These are phyloP conservation scores for Dicerorhinus sumatrensis DNA, from an alignment of 2,113 vertebrate species.

Conservation along the genomic window DNA sequence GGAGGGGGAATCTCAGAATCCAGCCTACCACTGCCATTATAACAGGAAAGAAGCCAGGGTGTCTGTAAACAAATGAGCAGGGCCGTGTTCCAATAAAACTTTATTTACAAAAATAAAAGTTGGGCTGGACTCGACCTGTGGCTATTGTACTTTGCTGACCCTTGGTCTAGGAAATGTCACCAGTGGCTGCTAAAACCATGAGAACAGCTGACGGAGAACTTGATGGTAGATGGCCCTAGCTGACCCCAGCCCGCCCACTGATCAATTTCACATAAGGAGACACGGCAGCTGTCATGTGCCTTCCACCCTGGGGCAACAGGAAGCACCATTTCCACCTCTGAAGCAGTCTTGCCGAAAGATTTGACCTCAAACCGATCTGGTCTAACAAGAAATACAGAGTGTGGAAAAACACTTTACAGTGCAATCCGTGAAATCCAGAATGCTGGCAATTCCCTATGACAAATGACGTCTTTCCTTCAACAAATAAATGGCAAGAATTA, in stretches of 20 bases:
- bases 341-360: fast-evolving
- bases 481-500: too few relatives aligned
- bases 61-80: background rate
- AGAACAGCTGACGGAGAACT: too few relatives aligned
- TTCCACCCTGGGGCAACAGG: background rate
- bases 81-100: background rate
- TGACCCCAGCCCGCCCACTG: fast-evolving
- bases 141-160: background rate
- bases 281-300: fast-evolving
- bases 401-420: fast-evolving
- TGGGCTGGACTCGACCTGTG: background rate
- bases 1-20: background rate
- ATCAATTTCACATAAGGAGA: fast-evolving
- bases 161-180: background rate
- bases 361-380: background rate
- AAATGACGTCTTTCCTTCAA: background rate
- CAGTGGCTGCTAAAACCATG: background rate
- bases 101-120: background rate
- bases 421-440: fast-evolving
- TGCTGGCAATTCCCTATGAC: fast-evolving
- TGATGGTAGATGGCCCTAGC: background rate
- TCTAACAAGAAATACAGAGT: background rate
- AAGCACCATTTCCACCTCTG: background rate
- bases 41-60: background rate
- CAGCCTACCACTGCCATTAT: background rate